Conservation (phyloP, 2,113 vertebrate species). For the Stegastes partitus region DNA sequence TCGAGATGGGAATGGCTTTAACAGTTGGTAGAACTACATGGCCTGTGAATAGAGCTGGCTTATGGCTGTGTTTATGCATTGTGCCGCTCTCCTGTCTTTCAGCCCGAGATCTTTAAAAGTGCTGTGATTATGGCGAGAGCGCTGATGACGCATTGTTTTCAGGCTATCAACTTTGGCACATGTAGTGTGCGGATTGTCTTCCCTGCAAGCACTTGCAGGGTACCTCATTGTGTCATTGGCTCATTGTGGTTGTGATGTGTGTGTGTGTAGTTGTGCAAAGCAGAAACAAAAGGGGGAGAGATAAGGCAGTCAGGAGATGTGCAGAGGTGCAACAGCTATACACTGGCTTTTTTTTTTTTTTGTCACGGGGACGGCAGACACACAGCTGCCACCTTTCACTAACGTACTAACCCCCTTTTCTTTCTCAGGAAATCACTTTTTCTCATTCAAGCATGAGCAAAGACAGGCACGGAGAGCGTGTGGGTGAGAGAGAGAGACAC, state of each 20-base stretch:
- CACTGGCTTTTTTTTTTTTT: conserved; percentile 20
- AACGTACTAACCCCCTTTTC: conserved; percentile 48
- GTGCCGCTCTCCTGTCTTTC: conserved; percentile 57
- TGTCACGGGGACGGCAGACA: conserved; percentile 51
- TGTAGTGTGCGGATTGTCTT: conserved; percentile 47
- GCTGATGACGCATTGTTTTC: conserved; percentile 70
- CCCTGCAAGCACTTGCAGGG: conserved; percentile 26
- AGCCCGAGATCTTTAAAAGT: conserved; percentile 64
- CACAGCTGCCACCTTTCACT: conserved; percentile 46
- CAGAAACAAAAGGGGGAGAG: conserved; percentile 31
- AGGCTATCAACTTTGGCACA: conserved; percentile 57
- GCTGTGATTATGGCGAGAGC: conserved; percentile 55
- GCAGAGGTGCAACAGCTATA: conserved; percentile 31
- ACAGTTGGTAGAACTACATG: conserved; percentile 60
- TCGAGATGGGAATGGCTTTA: conserved; percentile 65
- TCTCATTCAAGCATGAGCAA: conserved; percentile 59
- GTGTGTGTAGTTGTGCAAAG: conserved; percentile 1
- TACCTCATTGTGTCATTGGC: conserved; percentile 45
- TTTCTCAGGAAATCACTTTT: conserved; percentile 70
- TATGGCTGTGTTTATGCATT: conserved; percentile 58
- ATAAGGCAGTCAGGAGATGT: conserved; percentile 40
- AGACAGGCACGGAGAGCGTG: conserved; percentile 13
- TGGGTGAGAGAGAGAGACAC: conserved; percentile 22
- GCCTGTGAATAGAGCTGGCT: conserved; percentile 64
- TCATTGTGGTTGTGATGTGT: conserved; percentile 43